Percentiles rank a stretch among this genome's conserved stretches.
phyloP scores from a whole-genome alignment of 2,888 invertebrate genomes.

The Agriopis marginaria region DNA sequence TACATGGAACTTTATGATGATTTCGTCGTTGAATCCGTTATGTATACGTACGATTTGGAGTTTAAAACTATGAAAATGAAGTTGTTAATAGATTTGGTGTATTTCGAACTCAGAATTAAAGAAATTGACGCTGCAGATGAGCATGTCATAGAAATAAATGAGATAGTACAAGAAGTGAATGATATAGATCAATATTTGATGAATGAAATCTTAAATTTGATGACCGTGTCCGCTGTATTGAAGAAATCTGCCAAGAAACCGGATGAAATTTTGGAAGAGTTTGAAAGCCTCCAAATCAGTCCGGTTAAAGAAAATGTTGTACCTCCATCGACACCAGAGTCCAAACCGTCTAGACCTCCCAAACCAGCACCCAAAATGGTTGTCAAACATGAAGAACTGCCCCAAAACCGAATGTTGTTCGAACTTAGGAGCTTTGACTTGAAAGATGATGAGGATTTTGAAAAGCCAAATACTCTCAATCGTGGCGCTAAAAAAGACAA shows the following conservation, averaged over 20 bases:
- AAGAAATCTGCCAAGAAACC: constrained; percentile 49
- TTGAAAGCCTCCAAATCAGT: constrained; percentile 34
- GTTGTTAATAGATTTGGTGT: constrained; percentile 64
- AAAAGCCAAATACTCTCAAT: constrained; percentile 36
- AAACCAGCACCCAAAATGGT: constrained; percentile 48
- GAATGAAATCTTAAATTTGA: constrained; percentile 68
- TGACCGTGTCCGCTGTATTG: constrained; percentile 61
- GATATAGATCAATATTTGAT: constrained; percentile 52
- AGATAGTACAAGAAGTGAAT: constrained; percentile 56
- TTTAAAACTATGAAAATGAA: constrained; percentile 57
- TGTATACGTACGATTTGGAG: constrained; percentile 46
- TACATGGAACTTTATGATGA: constrained; percentile 49
- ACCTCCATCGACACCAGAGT: constrained; percentile 60
- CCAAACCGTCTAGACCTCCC: constrained; percentile 53
- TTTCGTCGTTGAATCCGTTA: constrained; percentile 56
- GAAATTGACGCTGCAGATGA: constrained; percentile 61
- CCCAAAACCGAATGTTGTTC: constrained; percentile 63
- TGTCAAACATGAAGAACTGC: constrained; percentile 70
- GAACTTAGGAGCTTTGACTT: constrained; percentile 67
- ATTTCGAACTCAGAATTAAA: constrained; percentile 61
- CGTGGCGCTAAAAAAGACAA: constrained; percentile 42
- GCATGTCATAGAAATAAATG: constrained; percentile 63
- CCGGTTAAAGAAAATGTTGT: constrained; percentile 21
- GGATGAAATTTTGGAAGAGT: constrained; percentile 58
- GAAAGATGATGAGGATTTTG: constrained; percentile 50